Base-by-base conservation (phyloP, 1,140 invertebrate genomes). In the Uloborus diversus region DNA sequence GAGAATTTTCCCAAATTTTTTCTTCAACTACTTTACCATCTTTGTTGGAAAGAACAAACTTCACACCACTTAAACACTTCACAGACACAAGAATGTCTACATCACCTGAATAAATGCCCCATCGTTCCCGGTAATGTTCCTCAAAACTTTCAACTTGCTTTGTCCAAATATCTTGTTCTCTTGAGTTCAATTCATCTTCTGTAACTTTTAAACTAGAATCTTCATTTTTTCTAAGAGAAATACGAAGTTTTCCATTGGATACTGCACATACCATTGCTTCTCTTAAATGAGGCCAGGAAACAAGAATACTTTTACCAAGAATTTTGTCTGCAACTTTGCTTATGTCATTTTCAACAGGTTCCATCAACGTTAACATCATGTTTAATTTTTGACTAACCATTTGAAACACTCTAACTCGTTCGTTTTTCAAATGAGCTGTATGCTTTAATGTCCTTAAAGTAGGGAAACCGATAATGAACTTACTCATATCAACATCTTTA, bases 391-490 rank as follows among this genome's bases (percentile, higher is more conserved):
- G 87, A 28, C 94, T 95, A 14, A 90, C 88, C 82, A 92, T 91
- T 80, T 97, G 93, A 86, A 99, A 99, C 1, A 99, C 94, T 87
- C 92, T 94, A 3, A 91, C 93, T 83, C 91, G 91, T 13, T 88
- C 90, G 84, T 92, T 92, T 78, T 89, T 90, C 82, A 94, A 87
- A 27, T 84, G 86, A n/a, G 89, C 90, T 83, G 86, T 90, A 85
- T 96, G 95, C 23, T 91, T 87, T 32, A 98, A 88, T 86, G 96
- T 92, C 83, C 92, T 92, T 82, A 98, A 88, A 0, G 94, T 95
- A 0, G 96, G 96, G 85, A 99, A 99, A 32, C 97, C 96, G 32
- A 93, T 92, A 85, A 92, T 95, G 83, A 93, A 92, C 4, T 93
- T 88, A 83, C 93, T 90, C 14, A 92, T 84, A 32, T 90, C 88